Percentiles rank a stretch among this genome's conserved stretches.
Conservation (phyloP, 2,888 invertebrate species). For the Drosophila dives region DNA sequence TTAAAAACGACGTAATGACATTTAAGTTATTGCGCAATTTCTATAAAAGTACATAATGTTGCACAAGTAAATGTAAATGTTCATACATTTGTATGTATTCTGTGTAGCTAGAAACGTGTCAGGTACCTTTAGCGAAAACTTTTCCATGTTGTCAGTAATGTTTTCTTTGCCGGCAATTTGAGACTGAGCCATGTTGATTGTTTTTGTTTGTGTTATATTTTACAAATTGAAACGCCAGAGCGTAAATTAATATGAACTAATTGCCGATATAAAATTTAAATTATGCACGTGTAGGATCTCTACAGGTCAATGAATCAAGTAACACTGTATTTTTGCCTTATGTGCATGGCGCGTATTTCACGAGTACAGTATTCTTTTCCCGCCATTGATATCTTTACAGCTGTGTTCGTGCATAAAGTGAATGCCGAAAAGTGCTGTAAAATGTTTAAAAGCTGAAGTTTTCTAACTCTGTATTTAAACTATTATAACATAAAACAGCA, state of each 20-base stretch:
- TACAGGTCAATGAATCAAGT: conserved; percentile 36
- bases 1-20: neutral
- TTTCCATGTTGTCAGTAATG: conserved; percentile 84
- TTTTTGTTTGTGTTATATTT: neutral
- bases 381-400: conserved; percentile 52
- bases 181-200: conserved; percentile 68
- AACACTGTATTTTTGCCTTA: conserved; percentile 22
- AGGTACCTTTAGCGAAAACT: conserved; percentile 83
- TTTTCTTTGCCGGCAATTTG: conserved; percentile 83
- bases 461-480: neutral
- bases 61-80: conserved; percentile 2
- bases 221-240: conserved; percentile 19
- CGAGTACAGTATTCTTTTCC: conserved; percentile 47
- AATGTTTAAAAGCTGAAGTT: neutral
- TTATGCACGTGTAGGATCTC: conserved; percentile 15
- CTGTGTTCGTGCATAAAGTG: conserved; percentile 39
- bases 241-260: neutral
- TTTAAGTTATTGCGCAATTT: neutral
- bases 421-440: conserved; percentile 39
- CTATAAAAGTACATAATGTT: neutral
- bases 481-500: neutral
- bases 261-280: neutral
- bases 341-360: conserved; percentile 55
- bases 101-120: conserved; percentile 48
- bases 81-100: neutral